Percentiles rank a stretch among this genome's conserved stretches.
These are phyloP conservation scores for Caracal caracal DNA, from an alignment of 2,113 vertebrate genomes.

Conservation along the genomic window DNA sequence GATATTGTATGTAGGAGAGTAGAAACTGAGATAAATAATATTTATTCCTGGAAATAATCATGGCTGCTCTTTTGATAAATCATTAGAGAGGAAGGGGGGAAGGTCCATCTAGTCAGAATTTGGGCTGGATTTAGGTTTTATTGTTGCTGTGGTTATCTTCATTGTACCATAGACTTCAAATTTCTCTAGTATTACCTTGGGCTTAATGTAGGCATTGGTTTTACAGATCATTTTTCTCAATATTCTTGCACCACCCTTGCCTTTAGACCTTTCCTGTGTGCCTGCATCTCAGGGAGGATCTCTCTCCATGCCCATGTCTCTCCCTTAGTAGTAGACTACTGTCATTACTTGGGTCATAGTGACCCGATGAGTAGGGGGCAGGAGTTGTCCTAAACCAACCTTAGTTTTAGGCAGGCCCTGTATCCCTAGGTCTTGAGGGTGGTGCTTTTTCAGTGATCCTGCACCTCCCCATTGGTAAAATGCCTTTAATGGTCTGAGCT, in stretches of 20 bases:
- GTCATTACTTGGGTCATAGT: background rate
- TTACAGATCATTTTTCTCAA: slow-evolving; percentile 22
- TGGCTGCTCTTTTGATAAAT: background rate
- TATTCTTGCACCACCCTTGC: background rate
- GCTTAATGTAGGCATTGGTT: slow-evolving; percentile 13
- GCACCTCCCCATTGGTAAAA: background rate
- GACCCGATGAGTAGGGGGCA: background rate
- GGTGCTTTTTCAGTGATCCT: background rate
- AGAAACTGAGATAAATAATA: slow-evolving; percentile 27
- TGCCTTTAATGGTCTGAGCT: background rate
- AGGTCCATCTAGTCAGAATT: background rate
- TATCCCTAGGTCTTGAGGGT: background rate
- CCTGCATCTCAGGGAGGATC: background rate
- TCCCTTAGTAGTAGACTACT: background rate
- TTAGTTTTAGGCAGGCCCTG: background rate
- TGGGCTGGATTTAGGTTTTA: background rate
- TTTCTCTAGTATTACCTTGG: slow-evolving; percentile 25
- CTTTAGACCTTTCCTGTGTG: slow-evolving; percentile 14
- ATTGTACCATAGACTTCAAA: background rate
- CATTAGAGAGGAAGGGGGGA: background rate
- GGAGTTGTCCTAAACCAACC: background rate
- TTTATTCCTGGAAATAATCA: slow-evolving; percentile 6
- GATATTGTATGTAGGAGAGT: background rate
- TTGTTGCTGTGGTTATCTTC: slow-evolving; percentile 5
- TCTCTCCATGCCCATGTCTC: background rate